Evolutionary conservation across 2,888 invertebrate genomes (phyloP).

Genomic region (Noctua janthe): DNA sequence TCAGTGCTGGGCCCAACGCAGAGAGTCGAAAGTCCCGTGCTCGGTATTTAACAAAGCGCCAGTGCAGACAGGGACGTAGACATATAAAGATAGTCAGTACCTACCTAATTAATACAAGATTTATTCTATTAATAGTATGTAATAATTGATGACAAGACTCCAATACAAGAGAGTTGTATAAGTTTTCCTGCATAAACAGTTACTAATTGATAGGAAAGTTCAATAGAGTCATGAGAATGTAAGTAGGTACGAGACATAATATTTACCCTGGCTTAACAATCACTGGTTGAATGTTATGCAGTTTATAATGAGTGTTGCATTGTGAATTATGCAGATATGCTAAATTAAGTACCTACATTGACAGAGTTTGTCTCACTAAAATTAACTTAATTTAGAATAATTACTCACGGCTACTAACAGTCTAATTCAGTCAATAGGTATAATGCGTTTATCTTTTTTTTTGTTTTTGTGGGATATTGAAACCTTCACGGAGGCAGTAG

Average conservation of each 20-base stretch:
- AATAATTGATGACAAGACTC: neutral
- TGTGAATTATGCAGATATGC: slow-evolving; percentile 7
- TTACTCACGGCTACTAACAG: neutral
- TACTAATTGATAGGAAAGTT: slow-evolving; percentile 47
- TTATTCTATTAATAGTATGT: neutral
- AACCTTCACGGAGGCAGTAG: neutral
- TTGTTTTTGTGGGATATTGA: neutral
- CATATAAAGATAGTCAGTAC: neutral
- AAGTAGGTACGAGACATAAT: slow-evolving; percentile 1
- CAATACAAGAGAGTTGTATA: slow-evolving; percentile 10
- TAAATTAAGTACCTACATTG: slow-evolving; percentile 10
- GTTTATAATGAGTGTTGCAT: slow-evolving; percentile 1
- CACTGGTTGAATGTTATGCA: neutral
- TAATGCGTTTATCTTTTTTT: neutral
- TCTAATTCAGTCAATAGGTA: neutral
- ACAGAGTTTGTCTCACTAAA: slow-evolving; percentile 7
- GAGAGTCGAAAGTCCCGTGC: neutral
- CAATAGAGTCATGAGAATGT: slow-evolving; percentile 42
- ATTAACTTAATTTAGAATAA: slow-evolving; percentile 13
- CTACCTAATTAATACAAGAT: neutral
- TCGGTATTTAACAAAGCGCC: neutral
- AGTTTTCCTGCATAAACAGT: slow-evolving; percentile 23
- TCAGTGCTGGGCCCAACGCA: neutral
- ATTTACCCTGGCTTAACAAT: slow-evolving; percentile 24
- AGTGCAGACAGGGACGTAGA: too few species aligned